A percentile compares a stretch with the other conserved stretches of the same genome.
These are phyloP conservation scores for Rhinolophus sinicus DNA, from an alignment of 2,113 vertebrate genomes.

Conservation along the genomic window DNA sequence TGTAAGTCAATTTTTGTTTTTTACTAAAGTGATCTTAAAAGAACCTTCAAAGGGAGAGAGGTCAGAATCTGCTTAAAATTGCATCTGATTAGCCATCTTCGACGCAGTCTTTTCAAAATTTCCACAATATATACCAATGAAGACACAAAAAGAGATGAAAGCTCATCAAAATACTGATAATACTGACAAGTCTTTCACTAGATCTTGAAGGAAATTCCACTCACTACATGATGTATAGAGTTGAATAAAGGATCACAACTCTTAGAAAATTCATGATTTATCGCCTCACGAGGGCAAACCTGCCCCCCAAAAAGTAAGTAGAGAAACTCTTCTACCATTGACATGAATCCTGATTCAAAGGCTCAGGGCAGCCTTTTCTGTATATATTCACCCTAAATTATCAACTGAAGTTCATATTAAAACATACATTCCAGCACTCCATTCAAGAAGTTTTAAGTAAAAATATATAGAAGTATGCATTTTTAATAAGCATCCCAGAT, in stretches of 20 bases:
- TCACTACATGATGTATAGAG: neutral
- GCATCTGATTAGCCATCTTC: constrained; percentile 32
- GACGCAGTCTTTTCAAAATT: constrained; percentile 6
- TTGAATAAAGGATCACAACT: neutral
- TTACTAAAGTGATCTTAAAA: constrained; percentile 70
- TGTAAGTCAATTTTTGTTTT: constrained; percentile 40
- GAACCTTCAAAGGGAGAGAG: constrained; percentile 58
- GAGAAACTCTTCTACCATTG: neutral
- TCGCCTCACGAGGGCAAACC: neutral
- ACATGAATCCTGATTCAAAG: neutral
- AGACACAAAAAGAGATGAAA: neutral
- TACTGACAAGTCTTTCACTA: neutral
- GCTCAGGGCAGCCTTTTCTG: neutral
- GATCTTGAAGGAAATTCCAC: neutral
- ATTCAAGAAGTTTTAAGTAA: neutral
- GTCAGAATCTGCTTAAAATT: constrained; percentile 67
- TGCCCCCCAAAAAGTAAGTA: neutral
- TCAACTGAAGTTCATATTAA: neutral
- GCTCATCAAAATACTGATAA: constrained; percentile 37
- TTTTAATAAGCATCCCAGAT: neutral
- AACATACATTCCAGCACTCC: neutral
- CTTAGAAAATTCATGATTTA: constrained; percentile 6
- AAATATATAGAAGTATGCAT: neutral
- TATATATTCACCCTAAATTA: neutral
- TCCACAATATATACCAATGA: neutral